These are phyloP conservation scores for Cantharis flavilabris DNA, from an alignment of 2,888 invertebrate species.

Conservation along the genomic window DNA sequence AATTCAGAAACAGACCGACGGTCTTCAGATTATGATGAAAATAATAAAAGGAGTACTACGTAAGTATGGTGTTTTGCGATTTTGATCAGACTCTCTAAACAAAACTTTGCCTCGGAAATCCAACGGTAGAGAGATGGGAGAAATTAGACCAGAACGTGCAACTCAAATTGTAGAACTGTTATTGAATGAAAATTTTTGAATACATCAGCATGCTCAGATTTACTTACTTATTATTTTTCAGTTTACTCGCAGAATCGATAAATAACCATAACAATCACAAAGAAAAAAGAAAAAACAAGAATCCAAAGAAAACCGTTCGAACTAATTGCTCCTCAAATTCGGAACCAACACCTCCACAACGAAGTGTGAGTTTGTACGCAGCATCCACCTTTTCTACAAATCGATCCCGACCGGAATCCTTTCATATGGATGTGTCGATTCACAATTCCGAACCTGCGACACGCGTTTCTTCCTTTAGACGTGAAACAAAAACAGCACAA, in stretches of 20 bases:
- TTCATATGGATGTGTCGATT: conserved; percentile 60
- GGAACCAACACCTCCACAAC: conserved; percentile 44
- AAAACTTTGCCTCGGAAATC: no score
- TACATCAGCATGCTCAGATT: neutral
- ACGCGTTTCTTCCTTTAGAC: conserved; percentile 69
- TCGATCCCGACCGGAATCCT: conserved; percentile 58
- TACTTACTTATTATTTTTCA: conserved; percentile 19
- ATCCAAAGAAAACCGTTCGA: conserved; percentile 44
- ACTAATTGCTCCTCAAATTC: conserved; percentile 50
- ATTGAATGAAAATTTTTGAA: no score
- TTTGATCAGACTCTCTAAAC: no score
- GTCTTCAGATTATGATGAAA: conserved; percentile 55
- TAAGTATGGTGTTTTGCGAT: conserved; percentile 30
- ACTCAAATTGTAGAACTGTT: no score
- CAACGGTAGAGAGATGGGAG: no score
- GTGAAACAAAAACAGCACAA: conserved; percentile 88
- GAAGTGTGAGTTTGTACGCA: conserved; percentile 46
- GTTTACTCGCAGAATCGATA: conserved; percentile 27
- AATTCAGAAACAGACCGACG: conserved; percentile 54
- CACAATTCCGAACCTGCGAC: conserved; percentile 58
- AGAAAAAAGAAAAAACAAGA: conserved; percentile 32
- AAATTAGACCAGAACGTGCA: no score
- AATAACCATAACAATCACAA: conserved; percentile 25
- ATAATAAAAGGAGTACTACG: conserved; percentile 50
- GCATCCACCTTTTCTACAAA: conserved; percentile 48